A percentile compares a stretch with the other conserved stretches of the same genome.
Conservation (phyloP, 1,140 invertebrate species). For the Papilio dardanus region DNA sequence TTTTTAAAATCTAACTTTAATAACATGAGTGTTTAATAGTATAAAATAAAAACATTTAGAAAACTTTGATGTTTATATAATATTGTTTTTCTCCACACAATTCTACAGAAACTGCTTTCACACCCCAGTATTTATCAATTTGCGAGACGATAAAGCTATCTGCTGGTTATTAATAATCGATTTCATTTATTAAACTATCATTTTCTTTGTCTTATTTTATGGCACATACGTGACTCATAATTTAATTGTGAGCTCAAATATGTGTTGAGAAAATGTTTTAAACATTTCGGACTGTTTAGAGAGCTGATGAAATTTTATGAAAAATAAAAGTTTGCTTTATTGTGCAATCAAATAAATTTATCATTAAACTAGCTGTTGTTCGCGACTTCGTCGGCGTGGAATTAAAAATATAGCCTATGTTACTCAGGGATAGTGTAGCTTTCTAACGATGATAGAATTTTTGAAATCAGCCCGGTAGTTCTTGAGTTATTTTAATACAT, state of each 20-base stretch:
- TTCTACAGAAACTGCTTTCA: not conserved
- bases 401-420: no score
- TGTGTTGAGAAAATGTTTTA: not conserved
- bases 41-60: not conserved
- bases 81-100: not conserved
- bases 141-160: not conserved
- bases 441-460: no score
- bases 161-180: slow-evolving; percentile 4
- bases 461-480: no score
- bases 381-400: no score
- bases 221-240: not conserved
- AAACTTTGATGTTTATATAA: not conserved
- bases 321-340: not conserved
- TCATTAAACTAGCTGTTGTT: no score
- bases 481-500: no score
- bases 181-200: slow-evolving; percentile 12
- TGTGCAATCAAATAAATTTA: not conserved
- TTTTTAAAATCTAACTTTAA: not conserved
- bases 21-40: not conserved
- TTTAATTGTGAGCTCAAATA: not conserved
- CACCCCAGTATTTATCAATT: slow-evolving; percentile 3
- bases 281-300: not conserved
- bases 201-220: slow-evolving; percentile 1
- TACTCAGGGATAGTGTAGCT: no score
- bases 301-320: not conserved